Conservation (phyloP, 2,888 invertebrate species). For the Drosophila antonietae region DNA sequence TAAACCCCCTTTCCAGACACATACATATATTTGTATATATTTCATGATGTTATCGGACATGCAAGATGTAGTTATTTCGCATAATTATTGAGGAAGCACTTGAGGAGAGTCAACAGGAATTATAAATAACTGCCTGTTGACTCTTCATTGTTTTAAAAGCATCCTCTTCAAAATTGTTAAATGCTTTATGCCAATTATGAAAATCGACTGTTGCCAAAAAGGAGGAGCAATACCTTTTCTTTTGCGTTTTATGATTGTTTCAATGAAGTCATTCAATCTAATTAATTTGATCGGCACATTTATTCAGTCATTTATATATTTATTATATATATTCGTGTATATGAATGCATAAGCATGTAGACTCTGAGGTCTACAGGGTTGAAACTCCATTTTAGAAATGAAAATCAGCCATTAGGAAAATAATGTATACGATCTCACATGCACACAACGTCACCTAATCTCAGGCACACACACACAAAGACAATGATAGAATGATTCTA, state of each 20-base stretch:
- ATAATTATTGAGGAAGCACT: conserved; percentile 5
- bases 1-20: background rate
- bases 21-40: background rate
- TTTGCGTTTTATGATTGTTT: background rate
- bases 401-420: conserved; percentile 52
- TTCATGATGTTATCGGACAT: background rate
- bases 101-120: background rate
- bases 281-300: conserved; percentile 22
- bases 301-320: background rate
- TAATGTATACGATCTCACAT: background rate
- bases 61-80: background rate
- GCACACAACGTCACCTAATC: conserved; percentile 9
- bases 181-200: conserved; percentile 5
- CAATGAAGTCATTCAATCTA: conserved; percentile 70
- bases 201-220: conserved; percentile 23
- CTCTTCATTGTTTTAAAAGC: background rate
- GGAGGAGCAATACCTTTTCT: conserved; percentile 18
- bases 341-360: background rate
- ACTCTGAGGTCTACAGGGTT: conserved; percentile 14
- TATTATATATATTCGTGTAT: background rate
- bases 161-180: background rate
- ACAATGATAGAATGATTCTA: conserved; percentile 22
- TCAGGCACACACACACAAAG: background rate
- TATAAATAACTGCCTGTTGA: conserved; percentile 9
- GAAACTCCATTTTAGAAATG: conserved; percentile 56